Evolutionary conservation across 1,140 invertebrate species (phyloP).

Genomic region (Drosophila paulistorum): DNA sequence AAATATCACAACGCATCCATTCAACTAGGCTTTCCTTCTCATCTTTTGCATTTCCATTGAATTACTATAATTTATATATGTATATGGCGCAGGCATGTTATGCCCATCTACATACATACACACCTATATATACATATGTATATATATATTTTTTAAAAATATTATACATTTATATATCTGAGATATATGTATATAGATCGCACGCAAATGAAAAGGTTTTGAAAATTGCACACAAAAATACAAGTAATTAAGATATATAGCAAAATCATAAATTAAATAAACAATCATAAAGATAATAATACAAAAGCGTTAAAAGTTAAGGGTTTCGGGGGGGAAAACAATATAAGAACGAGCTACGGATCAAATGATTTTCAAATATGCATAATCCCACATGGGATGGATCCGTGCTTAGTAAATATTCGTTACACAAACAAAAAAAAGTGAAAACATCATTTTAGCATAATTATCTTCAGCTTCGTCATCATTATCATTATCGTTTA

Average conservation of each 20-base stretch:
- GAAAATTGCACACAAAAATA: constrained; percentile 75
- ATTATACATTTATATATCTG: constrained; percentile 33
- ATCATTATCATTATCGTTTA: constrained; percentile 5
- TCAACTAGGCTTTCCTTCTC: constrained; percentile 43
- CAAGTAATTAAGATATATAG: constrained; percentile 56
- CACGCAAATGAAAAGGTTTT: constrained; percentile 75
- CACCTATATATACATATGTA: constrained; percentile 36
- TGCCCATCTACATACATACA: neutral
- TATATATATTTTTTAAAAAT: constrained; percentile 72
- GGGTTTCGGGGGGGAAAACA: constrained; percentile 26
- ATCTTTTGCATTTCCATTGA: constrained; percentile 29
- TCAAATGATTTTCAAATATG: neutral
- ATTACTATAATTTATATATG: constrained; percentile 53
- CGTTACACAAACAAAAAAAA: constrained; percentile 49
- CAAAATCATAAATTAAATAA: constrained; percentile 79
- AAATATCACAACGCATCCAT: constrained; percentile 82
- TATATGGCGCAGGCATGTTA: constrained; percentile 31
- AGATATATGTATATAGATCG: neutral
- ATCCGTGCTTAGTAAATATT: constrained; percentile 41
- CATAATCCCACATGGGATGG: neutral
- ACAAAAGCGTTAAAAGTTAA: constrained; percentile 72
- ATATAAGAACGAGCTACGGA: constrained; percentile 4
- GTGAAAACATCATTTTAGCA: constrained; percentile 32
- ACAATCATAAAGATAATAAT: constrained; percentile 78
- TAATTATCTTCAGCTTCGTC: neutral